Percentiles rank a stretch among this genome's conserved stretches.
Evolutionary conservation across 2,888 invertebrate species (phyloP).

Genomic region (Leptogaster cylindrica): DNA sequence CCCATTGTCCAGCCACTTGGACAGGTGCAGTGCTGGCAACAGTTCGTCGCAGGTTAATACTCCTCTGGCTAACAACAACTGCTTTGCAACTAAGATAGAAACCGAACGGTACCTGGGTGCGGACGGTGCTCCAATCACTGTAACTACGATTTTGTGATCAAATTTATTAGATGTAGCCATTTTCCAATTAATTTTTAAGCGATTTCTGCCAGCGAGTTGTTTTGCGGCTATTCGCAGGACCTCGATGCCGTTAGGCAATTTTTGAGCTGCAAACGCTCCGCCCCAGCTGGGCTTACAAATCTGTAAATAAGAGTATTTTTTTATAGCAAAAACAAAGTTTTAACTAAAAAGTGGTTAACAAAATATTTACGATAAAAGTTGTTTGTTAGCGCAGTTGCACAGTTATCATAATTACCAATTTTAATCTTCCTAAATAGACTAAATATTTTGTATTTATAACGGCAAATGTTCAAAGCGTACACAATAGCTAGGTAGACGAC

Average conservation of each 20-base stretch:
- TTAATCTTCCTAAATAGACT: not conserved
- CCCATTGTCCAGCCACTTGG: conserved; percentile 54
- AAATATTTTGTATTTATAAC: conserved; percentile 10
- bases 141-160: conserved; percentile 61
- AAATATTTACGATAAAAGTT: conserved; percentile 23
- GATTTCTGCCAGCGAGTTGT: conserved; percentile 27
- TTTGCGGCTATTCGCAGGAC: not conserved
- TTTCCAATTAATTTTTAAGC: conserved; percentile 30
- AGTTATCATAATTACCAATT: conserved; percentile 23
- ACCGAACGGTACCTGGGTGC: conserved; percentile 57
- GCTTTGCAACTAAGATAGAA: conserved; percentile 55
- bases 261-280: not conserved
- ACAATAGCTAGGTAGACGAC: no score
- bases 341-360: conserved; percentile 35
- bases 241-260: not conserved
- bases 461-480: no score
- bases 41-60: conserved; percentile 31
- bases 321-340: conserved; percentile 34
- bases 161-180: conserved; percentile 20
- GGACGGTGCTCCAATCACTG: conserved; percentile 57
- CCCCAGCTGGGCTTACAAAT: conserved; percentile 4
- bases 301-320: conserved; percentile 37
- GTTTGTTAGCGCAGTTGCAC: conserved; percentile 30
- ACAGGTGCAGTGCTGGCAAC: conserved; percentile 50
- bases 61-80: conserved; percentile 49